Base-by-base conservation (phyloP, 1,140 invertebrate species). In the Nebria ingens region DNA sequence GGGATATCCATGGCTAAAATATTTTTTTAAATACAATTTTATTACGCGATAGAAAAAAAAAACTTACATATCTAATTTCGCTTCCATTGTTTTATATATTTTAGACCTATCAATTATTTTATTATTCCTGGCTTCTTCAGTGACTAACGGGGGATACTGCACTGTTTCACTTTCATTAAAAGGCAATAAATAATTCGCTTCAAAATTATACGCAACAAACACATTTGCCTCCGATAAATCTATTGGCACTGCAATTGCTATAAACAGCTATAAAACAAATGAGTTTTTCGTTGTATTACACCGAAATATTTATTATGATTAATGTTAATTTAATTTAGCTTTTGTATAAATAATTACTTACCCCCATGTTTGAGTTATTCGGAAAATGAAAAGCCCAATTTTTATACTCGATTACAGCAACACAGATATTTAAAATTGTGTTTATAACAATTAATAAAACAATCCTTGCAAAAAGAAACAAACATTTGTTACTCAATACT, bases 121-220 rank as follows among this genome's bases (percentile, higher is more conserved):
- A 60, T 40, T 53, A 21, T 21, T 12, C 2, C 19, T 21, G 21
- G 20, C 21, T 51, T 51, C 19, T 51, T 51, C 19, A 3, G 62
- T 42, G 12, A 66, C 52, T 3, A 65, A 52, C 22, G 63, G 63
- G 22, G 65, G 65, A 59, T 61, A 67, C n/a, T 61, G 57, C 3
- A 45, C 40, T 19, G 56, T 66, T 53, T 60, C 59, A 1, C 55
- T 66, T 54, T 66, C 58, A 55, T 68, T 68, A 56, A 60, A 53
- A 19, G 67, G 67, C 49, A 68, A 42, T 1, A 61, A 70, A 70
- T 87, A 88, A 67, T 82, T 86, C 0, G 81, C 81, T 67, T 88
- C 87, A 63, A 88, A 83, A 66, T 87, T 87, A 62, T 85, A 86
- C 0, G 86, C 85, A 29, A 89, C 72, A 57, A 85, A 85, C 6